Evolutionary conservation across 2,113 vertebrate genomes (phyloP), one percentile per base, ranked within the genome.

Genomic region (Brachirus orientalis): DNA sequence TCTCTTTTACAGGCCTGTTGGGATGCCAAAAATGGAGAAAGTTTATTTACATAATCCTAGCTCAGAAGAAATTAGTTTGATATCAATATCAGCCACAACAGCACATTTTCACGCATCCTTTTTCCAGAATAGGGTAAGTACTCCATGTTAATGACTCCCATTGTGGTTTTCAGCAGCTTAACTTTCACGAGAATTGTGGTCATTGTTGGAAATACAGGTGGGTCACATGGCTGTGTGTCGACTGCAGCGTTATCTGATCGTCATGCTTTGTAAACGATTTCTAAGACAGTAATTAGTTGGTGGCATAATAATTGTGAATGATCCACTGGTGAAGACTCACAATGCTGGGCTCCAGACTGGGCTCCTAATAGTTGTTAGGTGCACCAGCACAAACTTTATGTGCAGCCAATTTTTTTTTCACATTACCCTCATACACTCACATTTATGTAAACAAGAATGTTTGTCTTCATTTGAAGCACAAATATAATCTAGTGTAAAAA

Each of bases 21-120:
- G 97, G 86, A 99, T 99, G 97, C 97, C 97, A 94, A 98, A 98
- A 96, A 98, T 99, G 97, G 97, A 99, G 92, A 99, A 98, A 94
- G 97, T 99, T 94, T 97, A 96, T 91, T 95, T 99, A 89, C 97
- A 99, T 91, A 99, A 99, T 91, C 97, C 97, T 91, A 99, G 97
- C 92, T 93, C 96, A 94, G 97, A 98, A 93, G 96, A 99, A 95
- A 98, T 97, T 89, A 96, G 95, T 84, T 96, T 99, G 95, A 93
- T 99, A 93, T 99, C 97, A 92, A 99, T 99, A 96, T 99, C 97
- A 90, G 97, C 97, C 89, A 98, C 97, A 89, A 99, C 97, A 55
- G 96, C 97, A 86, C 97, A 99, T 93, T 99, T 99, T 93, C 97
- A 99, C 72, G 97, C 97, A 68, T 99, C 97, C 0, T 99, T 99